Evolutionary conservation across 2,888 invertebrate species (phyloP).

Genomic region (Nephrotoma flavescens): DNA sequence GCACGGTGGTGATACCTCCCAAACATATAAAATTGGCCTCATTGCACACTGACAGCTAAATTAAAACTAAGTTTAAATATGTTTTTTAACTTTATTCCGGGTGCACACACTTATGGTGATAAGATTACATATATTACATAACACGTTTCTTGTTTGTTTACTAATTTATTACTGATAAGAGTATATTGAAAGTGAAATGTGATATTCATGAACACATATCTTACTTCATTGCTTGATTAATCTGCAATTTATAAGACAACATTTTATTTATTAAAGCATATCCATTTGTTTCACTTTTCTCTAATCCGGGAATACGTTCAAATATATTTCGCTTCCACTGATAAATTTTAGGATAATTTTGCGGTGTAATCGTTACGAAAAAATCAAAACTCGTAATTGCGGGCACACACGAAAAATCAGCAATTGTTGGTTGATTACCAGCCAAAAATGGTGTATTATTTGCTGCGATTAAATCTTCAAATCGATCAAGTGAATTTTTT

Average conservation of each 20-base stretch:
- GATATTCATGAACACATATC: background rate
- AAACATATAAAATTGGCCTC: background rate
- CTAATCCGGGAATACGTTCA: background rate
- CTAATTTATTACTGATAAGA: too few relatives aligned
- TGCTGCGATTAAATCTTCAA: background rate
- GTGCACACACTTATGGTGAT: background rate
- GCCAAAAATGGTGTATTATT: background rate
- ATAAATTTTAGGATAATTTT: background rate
- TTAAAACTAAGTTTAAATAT: background rate
- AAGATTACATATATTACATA: background rate
- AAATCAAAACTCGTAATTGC: background rate
- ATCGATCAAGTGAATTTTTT: background rate
- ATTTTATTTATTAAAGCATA: background rate
- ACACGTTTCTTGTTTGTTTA: too few relatives aligned
- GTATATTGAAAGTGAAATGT: background rate
- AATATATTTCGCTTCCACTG: background rate
- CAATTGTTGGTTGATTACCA: background rate
- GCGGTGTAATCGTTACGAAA: background rate
- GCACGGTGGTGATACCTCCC: background rate
- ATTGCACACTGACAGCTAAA: background rate
- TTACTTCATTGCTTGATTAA: background rate
- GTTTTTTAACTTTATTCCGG: background rate
- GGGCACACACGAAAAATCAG: background rate
- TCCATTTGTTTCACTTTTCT: background rate
- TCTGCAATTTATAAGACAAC: background rate